phyloP scores from a whole-genome alignment of 2,888 invertebrate genomes.

The Yponomeuta plumbellus region DNA sequence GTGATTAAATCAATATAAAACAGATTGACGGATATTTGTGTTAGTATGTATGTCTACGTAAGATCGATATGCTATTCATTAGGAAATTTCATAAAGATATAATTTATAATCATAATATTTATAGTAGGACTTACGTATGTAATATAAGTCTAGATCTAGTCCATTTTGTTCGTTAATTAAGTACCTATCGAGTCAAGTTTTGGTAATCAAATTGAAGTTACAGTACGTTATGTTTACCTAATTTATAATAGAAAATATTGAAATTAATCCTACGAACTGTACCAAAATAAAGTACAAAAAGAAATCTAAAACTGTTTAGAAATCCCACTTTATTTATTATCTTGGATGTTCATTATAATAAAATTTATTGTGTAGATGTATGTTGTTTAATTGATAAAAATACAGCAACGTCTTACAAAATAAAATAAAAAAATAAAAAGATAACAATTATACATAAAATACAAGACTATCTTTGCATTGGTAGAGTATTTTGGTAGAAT shows the following conservation, averaged over 20 bases:
- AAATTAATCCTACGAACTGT: neutral
- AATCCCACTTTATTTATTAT: constrained; percentile 10
- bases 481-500: no score
- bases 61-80: constrained; percentile 3
- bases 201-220: neutral
- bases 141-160: constrained; percentile 11
- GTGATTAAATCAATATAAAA: neutral
- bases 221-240: neutral
- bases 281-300: constrained; percentile 6
- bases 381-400: constrained; percentile 21
- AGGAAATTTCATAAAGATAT: constrained; percentile 8
- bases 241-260: neutral
- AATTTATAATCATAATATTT: constrained; percentile 11
- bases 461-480: neutral
- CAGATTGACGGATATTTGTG: neutral
- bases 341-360: constrained; percentile 41
- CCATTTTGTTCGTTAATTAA: constrained; percentile 8
- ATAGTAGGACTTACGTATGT: constrained; percentile 3
- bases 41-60: neutral
- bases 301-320: constrained; percentile 23
- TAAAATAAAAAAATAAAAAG: neutral
- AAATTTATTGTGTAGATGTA: constrained; percentile 33
- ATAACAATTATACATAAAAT: neutral
- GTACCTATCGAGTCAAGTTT: neutral
- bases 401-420: neutral